Conservation (phyloP, 2,888 invertebrate genomes). For the Embidobia sp. region DNA sequence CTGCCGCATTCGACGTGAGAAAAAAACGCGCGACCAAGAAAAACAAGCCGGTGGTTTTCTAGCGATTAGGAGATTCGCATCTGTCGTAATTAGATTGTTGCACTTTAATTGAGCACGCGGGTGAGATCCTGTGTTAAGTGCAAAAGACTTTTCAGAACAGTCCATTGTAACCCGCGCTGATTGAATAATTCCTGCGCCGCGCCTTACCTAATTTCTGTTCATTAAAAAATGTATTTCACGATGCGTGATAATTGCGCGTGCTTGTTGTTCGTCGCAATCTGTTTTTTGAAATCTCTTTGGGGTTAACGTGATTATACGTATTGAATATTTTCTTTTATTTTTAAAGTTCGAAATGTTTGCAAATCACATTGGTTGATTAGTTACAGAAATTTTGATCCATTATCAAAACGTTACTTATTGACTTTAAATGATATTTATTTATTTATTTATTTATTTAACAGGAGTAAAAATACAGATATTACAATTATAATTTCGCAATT, state of each 20-base stretch:
- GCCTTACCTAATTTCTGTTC: conserved; percentile 52
- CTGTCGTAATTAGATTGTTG: conserved; percentile 59
- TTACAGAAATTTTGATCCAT: too few relatives aligned
- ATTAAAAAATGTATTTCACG: conserved; percentile 49
- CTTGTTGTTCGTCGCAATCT: conserved; percentile 22
- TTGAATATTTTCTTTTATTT: background rate
- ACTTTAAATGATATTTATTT: too few relatives aligned
- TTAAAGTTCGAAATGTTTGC: too few relatives aligned
- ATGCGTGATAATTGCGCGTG: conserved; percentile 31
- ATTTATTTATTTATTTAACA: too few relatives aligned
- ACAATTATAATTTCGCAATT: too few relatives aligned
- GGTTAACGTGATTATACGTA: background rate
- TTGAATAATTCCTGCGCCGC: conserved; percentile 47
- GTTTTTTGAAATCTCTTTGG: conserved; percentile 19
- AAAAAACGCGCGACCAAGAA: conserved; percentile 23
- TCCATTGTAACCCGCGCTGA: conserved; percentile 36
- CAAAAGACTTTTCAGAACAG: conserved; percentile 54
- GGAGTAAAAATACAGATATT: too few relatives aligned
- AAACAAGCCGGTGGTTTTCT: conserved; percentile 45
- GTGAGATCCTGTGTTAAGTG: conserved; percentile 43
- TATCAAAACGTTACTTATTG: too few relatives aligned
- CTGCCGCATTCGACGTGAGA: conserved; percentile 11
- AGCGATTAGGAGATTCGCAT: conserved; percentile 61
- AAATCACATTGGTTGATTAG: too few relatives aligned
- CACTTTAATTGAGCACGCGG: conserved; percentile 48